Conservation (phyloP, 2,113 vertebrate genomes). For the Melozone crissalis region DNA sequence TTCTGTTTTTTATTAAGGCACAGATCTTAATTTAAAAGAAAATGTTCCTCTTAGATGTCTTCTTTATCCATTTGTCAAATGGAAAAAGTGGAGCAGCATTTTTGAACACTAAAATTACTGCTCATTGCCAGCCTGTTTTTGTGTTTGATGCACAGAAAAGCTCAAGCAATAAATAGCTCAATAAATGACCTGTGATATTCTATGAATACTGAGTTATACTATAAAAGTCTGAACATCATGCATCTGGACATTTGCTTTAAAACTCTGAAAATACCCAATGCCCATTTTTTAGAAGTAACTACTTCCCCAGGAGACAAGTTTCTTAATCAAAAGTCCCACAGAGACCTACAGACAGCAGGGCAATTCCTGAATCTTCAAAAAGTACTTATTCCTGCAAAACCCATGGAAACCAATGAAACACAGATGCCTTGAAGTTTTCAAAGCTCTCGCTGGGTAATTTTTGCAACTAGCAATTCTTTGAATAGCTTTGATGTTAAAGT, state of each 20-base stretch:
- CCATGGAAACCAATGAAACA: background rate
- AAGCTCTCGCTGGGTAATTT: conserved; percentile 1
- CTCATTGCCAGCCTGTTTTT: background rate
- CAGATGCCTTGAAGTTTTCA: background rate
- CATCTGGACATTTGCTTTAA: background rate
- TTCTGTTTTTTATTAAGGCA: background rate
- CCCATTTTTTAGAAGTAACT: background rate
- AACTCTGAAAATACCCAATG: background rate
- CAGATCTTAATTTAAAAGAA: background rate
- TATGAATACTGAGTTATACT: background rate
- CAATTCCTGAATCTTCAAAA: background rate
- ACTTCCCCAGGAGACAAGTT: background rate
- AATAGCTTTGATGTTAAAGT: background rate
- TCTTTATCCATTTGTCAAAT: background rate
- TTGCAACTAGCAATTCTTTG: background rate
- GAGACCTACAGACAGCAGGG: background rate
- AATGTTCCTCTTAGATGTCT: background rate
- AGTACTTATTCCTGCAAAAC: background rate
- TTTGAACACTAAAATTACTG: background rate
- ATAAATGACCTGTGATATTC: background rate
- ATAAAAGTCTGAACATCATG: background rate
- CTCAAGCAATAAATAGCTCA: background rate
- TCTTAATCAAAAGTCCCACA: background rate
- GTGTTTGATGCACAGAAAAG: background rate
- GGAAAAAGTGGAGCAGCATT: background rate